A percentile compares a stretch with the other conserved stretches of the same genome.
phyloP scores from a whole-genome alignment of 2,797 vertebrate species.

The Phataginus tetradactyla region DNA sequence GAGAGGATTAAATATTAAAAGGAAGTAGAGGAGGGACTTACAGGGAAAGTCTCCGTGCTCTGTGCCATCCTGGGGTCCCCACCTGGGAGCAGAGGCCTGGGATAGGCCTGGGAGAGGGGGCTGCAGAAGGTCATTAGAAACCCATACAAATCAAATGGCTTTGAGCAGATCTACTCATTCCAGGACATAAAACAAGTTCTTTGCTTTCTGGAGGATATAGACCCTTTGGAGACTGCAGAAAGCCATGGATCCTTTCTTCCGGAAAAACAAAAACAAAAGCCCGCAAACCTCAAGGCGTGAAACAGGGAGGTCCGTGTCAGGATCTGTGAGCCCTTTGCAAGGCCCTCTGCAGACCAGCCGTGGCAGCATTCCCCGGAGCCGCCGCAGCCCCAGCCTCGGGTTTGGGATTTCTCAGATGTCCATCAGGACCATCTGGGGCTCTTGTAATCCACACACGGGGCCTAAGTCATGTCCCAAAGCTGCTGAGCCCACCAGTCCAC shows the following conservation, averaged over 20 bases:
- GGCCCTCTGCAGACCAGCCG: accelerated
- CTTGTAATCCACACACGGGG: background rate
- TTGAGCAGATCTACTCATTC: background rate
- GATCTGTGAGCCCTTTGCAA: accelerated
- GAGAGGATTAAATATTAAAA: no score
- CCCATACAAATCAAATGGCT: background rate
- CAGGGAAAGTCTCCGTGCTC: background rate
- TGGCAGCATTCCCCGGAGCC: accelerated
- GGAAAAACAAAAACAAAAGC: background rate
- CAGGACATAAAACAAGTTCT: background rate
- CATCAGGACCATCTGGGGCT: background rate
- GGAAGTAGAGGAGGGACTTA: background rate
- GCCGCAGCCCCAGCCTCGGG: no score
- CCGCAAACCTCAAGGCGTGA: no score
- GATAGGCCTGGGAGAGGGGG: background rate
- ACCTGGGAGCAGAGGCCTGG: no score
- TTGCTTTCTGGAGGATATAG: background rate
- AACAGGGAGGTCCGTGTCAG: background rate
- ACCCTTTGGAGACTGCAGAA: background rate
- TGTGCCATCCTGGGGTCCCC: accelerated
- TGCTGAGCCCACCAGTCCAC: accelerated
- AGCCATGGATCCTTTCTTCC: background rate
- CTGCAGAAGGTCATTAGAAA: background rate
- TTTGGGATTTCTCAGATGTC: accelerated
- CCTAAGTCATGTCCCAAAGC: background rate